Evolutionary conservation across 2,888 invertebrate species (phyloP), one percentile per base, ranked within the genome.

Genomic region (Tetranychus truncatus): DNA sequence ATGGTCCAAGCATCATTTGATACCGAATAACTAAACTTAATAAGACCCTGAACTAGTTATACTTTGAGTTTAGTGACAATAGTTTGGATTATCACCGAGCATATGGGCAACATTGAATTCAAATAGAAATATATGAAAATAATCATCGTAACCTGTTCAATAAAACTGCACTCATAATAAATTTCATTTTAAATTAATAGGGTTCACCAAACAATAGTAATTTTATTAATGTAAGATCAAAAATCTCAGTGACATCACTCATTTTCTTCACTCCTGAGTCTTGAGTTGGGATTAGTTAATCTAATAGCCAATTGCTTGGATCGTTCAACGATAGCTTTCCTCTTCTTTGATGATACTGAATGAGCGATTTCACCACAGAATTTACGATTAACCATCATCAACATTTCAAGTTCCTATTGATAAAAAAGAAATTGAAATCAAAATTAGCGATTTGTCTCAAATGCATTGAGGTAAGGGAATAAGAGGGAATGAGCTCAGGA

Each of bases 321-420:
- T 78, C 99, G 88, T 84, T 96, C 95, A 11, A 97, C 95, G 80
- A 99, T 97, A 5, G 86, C 86, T 86, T 95, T 95, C 79, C 99
- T 89, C 82, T 96, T 99, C 85, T 93, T 95, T n/a, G 95, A 92
- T 78, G 95, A 95, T 0, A 99, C 97, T 44, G 89, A 92, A 83
- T 96, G 96, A 1, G 95, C 95, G 80, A 99, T 95, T 86, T 99
- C 99, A 44, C 91, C 99, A 83, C 95, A 94, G 85, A 91, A 99
- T 80, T 91, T 91, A 80, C 95, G 88, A 85, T 97, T 99, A 84
- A 97, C 96, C 97, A 99, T 99, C 89, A 99, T 89, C 74, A 99
- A 86, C 81, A 99, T 91, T 84, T 99, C 97, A 79, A 99, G 85
- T 85, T 99, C 99, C 87, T 92, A 85, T 34, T 82, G 76, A 44